phyloP scores from a whole-genome alignment of 1,140 invertebrate genomes.

The Glossosoma conforme region DNA sequence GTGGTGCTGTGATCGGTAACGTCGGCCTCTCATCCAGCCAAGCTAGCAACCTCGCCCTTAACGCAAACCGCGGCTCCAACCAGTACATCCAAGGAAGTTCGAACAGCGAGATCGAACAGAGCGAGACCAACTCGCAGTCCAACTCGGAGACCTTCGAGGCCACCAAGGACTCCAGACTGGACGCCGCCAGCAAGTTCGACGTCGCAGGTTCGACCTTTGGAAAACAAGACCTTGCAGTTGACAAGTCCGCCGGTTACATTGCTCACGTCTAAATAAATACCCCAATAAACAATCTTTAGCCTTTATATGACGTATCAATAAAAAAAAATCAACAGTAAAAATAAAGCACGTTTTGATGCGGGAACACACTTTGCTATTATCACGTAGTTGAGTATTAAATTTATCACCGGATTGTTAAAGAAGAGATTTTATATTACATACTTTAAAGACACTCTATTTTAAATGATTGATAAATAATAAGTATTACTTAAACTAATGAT shows the following conservation, averaged over 20 bases:
- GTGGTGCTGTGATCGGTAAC: not conserved
- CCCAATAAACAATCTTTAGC: too few species aligned
- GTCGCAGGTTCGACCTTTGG: slow-evolving; percentile 3
- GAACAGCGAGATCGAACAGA: slow-evolving; percentile 24
- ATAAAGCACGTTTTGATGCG: too few species aligned
- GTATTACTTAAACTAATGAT: too few species aligned
- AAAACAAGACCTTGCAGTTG: not conserved
- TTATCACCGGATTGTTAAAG: too few species aligned
- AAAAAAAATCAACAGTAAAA: too few species aligned
- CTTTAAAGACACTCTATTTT: too few species aligned
- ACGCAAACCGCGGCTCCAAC: not conserved
- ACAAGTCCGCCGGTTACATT: not conserved
- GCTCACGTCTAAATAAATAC: too few species aligned
- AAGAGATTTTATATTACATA: too few species aligned
- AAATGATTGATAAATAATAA: too few species aligned
- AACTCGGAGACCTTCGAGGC: slow-evolving; percentile 10
- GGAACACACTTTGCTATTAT: too few species aligned
- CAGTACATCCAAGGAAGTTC: slow-evolving; percentile 7
- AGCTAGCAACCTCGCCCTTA: not conserved
- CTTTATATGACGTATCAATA: too few species aligned
- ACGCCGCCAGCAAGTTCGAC: slow-evolving; percentile 8
- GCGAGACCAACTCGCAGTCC: slow-evolving; percentile 21
- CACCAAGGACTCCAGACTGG: slow-evolving; percentile 1
- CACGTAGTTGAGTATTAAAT: too few species aligned
- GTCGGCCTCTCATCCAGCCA: slow-evolving; percentile 7